Evolutionary conservation across 1,140 invertebrate species (phyloP), one percentile per base, ranked within the genome.

Genomic region (Eulimnadia texana): DNA sequence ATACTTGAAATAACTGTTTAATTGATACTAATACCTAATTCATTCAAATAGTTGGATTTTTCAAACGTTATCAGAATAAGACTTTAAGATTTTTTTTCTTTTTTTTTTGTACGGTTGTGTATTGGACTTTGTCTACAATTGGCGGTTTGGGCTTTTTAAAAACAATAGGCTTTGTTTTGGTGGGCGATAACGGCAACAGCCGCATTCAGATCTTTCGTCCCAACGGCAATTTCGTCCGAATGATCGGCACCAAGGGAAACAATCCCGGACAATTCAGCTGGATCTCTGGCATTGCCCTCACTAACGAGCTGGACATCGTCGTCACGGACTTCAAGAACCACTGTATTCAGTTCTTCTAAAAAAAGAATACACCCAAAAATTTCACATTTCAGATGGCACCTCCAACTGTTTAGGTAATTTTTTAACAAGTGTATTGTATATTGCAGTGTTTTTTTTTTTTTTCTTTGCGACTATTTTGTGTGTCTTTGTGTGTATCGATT

Each of bases 121-220:
- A n/a, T n/a, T n/a, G n/a, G n/a, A n/a, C n/a, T n/a, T n/a, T n/a
- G n/a, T n/a, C n/a, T n/a, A n/a, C n/a, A n/a, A n/a, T n/a, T n/a
- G n/a, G n/a, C n/a, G n/a, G n/a, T n/a, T n/a, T n/a, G n/a, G n/a
- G n/a, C n/a, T n/a, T n/a, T n/a, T n/a, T n/a, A n/a, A n/a, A n/a
- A n/a, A n/a, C n/a, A n/a, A n/a, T 82, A 67, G 84, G 84, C 2
- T 84, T 84, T 68, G 81, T 88, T 54, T 70, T 85, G 2, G 84
- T 89, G 0, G 86, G 84, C 0, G 86, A 88, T 68, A 82, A 81
- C 16, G 86, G 85, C 1, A 89, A 88, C 70, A 82, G 82, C 53
- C 74, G 86, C 23, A 76, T 89, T 9, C 84, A 88, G 71, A 78
- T 88, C 13, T 88, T 88, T 69, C 77, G 80, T 56, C 76, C 78